Conservation (phyloP, 2,888 invertebrate genomes). For the Brenthis ino region DNA sequence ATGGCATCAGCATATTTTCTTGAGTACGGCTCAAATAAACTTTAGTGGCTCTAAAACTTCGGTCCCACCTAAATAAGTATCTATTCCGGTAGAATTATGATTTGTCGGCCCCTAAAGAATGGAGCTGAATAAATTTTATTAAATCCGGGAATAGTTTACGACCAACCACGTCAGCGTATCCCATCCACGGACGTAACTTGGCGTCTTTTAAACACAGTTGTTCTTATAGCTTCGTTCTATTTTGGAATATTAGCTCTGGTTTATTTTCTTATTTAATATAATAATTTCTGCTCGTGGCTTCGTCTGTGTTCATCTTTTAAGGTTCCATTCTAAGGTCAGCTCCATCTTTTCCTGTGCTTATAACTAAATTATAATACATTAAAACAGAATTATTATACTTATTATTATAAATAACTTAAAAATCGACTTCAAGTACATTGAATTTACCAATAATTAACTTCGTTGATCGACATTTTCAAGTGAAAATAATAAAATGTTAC, state of each 20-base stretch:
- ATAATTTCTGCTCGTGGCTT: background rate
- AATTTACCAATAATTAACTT: too few relatives aligned
- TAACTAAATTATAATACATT: too few relatives aligned
- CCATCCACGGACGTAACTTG: conserved; percentile 49
- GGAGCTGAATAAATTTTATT: conserved; percentile 79
- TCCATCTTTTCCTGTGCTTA: too few relatives aligned
- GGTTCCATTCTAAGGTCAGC: too few relatives aligned
- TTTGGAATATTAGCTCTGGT: conserved; percentile 40
- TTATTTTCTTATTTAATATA: conserved; percentile 3
- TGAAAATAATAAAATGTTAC: too few relatives aligned
- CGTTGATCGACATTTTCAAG: too few relatives aligned
- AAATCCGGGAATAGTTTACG: conserved; percentile 77
- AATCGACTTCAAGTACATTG: too few relatives aligned
- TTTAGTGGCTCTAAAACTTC: conserved; percentile 74
- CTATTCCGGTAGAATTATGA: conserved; percentile 75
- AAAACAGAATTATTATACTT: too few relatives aligned
- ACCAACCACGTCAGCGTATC: conserved; percentile 66
- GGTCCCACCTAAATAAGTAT: conserved; percentile 76
- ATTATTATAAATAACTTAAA: too few relatives aligned
- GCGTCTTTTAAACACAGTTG: conserved; percentile 68
- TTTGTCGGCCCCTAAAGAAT: conserved; percentile 74
- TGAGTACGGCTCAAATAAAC: conserved; percentile 67
- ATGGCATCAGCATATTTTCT: conserved; percentile 47
- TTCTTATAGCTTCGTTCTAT: conserved; percentile 52
- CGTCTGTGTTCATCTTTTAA: too few relatives aligned